phyloP scores from a whole-genome alignment of 1,140 invertebrate species.

The Drosophila busckii region DNA sequence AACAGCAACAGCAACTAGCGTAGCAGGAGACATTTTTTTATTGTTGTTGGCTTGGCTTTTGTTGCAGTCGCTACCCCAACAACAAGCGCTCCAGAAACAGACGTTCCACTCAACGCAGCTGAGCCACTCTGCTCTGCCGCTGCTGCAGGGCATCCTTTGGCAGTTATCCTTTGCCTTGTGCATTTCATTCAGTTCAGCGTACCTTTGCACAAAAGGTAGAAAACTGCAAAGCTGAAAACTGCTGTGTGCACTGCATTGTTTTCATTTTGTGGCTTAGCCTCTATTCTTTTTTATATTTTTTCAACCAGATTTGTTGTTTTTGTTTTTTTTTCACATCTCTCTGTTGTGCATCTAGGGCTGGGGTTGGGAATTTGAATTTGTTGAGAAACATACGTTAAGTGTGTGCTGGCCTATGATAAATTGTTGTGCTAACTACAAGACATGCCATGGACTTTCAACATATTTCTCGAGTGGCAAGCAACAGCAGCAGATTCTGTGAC shows the following conservation, averaged over 20 bases:
- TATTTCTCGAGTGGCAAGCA: slow-evolving; percentile 45
- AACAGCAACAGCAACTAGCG: slow-evolving; percentile 3
- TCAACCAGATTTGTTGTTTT: not conserved
- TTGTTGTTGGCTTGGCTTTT: slow-evolving; percentile 43
- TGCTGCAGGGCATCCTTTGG: not conserved
- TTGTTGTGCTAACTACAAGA: slow-evolving; percentile 46
- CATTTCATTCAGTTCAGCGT: slow-evolving; percentile 39
- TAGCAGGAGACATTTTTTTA: slow-evolving; percentile 61
- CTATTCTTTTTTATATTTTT: slow-evolving; percentile 7
- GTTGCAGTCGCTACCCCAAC: slow-evolving; percentile 30
- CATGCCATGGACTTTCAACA: slow-evolving; percentile 25
- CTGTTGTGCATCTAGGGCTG: slow-evolving; percentile 36
- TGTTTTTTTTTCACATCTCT: slow-evolving; percentile 10
- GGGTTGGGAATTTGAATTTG: slow-evolving; percentile 46
- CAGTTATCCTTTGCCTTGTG: not conserved
- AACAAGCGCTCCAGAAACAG: slow-evolving; percentile 69
- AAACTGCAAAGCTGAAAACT: slow-evolving; percentile 58
- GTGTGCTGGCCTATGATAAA: slow-evolving; percentile 57
- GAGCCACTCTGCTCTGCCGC: slow-evolving; percentile 27
- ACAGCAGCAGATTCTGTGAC: too few relatives aligned
- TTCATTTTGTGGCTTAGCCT: slow-evolving; percentile 49
- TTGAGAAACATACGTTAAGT: slow-evolving; percentile 64
- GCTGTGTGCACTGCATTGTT: slow-evolving; percentile 68
- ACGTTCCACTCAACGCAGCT: slow-evolving; percentile 71
- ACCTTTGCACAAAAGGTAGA: slow-evolving; percentile 65